Evolutionary conservation across 2,888 invertebrate species (phyloP).

Genomic region (Acholoe squamosa): DNA sequence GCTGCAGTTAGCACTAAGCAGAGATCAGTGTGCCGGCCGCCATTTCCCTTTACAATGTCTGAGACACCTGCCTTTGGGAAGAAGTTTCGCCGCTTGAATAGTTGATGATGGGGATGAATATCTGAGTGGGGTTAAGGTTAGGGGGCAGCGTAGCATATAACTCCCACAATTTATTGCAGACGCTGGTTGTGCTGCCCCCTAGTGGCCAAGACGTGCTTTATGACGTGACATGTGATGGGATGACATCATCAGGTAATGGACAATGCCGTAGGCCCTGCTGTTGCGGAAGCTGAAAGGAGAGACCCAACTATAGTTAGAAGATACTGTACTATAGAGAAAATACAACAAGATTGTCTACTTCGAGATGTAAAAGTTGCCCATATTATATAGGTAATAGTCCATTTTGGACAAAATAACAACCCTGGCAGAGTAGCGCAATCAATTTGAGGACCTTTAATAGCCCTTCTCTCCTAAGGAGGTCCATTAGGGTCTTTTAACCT

Average conservation of each 20-base stretch:
- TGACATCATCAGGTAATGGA: neutral
- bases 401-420: too few species aligned
- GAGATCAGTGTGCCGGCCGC: neutral
- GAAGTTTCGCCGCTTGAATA: neutral
- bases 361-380: too few species aligned
- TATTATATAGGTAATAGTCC: too few species aligned
- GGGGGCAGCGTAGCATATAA: neutral
- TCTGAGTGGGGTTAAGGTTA: neutral
- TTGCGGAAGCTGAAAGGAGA: too few species aligned
- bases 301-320: too few species aligned
- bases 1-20: constrained; percentile 6
- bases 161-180: neutral
- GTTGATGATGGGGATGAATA: constrained; percentile 11
- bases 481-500: too few species aligned
- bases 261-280: too few species aligned
- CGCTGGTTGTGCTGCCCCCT: neutral
- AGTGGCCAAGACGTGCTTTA: neutral
- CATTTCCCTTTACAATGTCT: neutral
- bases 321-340: too few species aligned
- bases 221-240: neutral
- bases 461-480: too few species aligned
- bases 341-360: too few species aligned
- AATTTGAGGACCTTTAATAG: too few species aligned
- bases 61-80: neutral
- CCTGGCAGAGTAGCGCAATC: too few species aligned